These are phyloP conservation scores for Apostichopus leukothele DNA, from an alignment of 53 echinoderm and acorn worm genomes.

Conservation along the genomic window DNA sequence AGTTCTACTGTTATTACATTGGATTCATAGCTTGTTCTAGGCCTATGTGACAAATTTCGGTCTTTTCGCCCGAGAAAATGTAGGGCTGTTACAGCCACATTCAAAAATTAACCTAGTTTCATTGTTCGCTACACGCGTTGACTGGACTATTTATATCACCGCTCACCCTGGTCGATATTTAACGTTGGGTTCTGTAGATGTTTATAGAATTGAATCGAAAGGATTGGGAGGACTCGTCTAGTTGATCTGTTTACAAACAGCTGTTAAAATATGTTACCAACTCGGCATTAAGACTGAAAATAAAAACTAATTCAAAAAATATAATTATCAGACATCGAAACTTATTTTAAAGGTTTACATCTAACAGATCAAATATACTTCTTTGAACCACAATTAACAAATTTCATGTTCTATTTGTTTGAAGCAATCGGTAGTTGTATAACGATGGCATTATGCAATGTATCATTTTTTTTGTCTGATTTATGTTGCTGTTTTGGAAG, in stretches of 20 bases:
- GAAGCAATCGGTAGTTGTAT: no score
- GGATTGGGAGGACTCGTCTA: not conserved
- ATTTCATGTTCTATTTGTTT: no score
- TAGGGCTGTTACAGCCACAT: not conserved
- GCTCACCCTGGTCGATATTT: not conserved
- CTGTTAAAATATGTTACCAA: not conserved
- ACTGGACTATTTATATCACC: not conserved
- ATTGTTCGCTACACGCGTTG: slow-evolving; percentile 7
- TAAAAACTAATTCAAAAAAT: no score
- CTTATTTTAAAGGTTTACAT: no score
- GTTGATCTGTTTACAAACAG: not conserved
- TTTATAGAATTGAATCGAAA: not conserved
- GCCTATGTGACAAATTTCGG: not conserved
- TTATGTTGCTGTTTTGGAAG: no score
- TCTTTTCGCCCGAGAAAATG: not conserved
- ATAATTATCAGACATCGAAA: no score
- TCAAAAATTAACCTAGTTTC: slow-evolving; percentile 41
- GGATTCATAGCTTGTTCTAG: not conserved
- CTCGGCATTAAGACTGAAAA: not conserved
- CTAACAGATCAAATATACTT: no score
- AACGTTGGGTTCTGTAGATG: not conserved
- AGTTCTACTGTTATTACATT: not conserved
- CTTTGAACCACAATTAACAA: no score
- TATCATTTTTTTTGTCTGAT: no score
- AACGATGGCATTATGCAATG: no score